Base-by-base conservation (phyloP, 2,888 invertebrate genomes). In the Cantharis rustica region DNA sequence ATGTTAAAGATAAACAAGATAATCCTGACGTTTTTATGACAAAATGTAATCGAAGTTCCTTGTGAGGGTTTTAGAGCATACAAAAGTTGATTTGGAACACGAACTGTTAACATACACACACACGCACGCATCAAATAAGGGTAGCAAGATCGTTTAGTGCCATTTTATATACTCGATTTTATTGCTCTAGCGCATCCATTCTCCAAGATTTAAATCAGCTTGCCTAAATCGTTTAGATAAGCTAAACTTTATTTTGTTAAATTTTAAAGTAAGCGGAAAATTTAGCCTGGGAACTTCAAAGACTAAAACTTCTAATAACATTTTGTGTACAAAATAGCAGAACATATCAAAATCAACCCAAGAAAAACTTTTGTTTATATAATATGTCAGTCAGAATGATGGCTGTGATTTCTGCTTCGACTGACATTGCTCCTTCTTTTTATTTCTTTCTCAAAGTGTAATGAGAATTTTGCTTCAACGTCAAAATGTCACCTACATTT, bases 171-270 rank as follows among this genome's bases (percentile, higher is more conserved):
- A 23, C 64, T 17, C 23, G 23, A 20, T 66, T 66, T 66, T 66
- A 66, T 66, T 66, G 64, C 64, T 23, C n/a, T 13, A 17, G 23
- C 64, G 23, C 64, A 66, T 66, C 64, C 64, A 66, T 66, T 66
- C 64, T 17, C 23, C 13, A 66, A 66, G 64, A 66, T 66, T 66
- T 66, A 66, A 66, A 66, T 66, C 64, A 66, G 64, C 64, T 66
- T 66, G 20, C n/a, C 23, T 23, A 66, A 23, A 66, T 66, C 20
- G 17, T n/a, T 23, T 66, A 17, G 64, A 66, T 66, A 20, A 20
- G 16, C 17, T n/a, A 16, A 66, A 66, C 17, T 66, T 66, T 63
- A 47, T 47, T 47, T 47, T n/a, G 47, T n/a, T 47, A 47, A 47
- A 47, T 47, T 47, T 47, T 47, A 47, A 47, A 47, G 47, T 47